Conservation (phyloP, 1,140 invertebrate species). For the Bombyx mandarina region DNA sequence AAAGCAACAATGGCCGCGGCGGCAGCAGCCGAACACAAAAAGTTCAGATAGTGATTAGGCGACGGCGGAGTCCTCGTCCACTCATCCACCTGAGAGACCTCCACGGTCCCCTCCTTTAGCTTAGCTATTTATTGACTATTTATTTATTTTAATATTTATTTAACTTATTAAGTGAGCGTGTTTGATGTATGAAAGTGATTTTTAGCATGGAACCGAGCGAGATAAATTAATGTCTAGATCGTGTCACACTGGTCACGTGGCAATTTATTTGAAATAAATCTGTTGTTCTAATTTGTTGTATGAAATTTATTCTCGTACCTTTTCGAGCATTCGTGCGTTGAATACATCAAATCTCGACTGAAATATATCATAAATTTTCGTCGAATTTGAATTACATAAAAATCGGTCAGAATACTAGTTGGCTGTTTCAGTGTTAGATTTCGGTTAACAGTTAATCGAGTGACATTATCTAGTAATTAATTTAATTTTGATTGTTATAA, state of each 20-base stretch:
- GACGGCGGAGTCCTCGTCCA: constrained; percentile 30
- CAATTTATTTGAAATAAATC: constrained; percentile 69
- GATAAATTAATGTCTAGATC: constrained; percentile 70
- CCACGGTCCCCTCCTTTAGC: constrained; percentile 58
- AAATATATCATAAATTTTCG: background rate
- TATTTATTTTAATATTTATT: constrained; percentile 69
- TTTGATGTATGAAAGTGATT: constrained; percentile 58
- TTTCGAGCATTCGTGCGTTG: constrained; percentile 47
- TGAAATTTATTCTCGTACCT: constrained; percentile 59
- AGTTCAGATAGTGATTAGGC: constrained; percentile 67
- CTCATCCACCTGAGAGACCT: constrained; percentile 59
- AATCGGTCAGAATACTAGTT: constrained; percentile 64
- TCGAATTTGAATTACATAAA: background rate
- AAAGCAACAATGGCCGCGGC: constrained; percentile 57
- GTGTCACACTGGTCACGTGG: constrained; percentile 68
- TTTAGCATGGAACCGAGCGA: constrained; percentile 54
- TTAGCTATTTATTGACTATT: constrained; percentile 71
- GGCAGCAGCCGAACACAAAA: constrained; percentile 61
- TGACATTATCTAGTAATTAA: constrained; percentile 72
- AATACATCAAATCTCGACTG: constrained; percentile 1
- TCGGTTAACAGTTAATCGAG: constrained; percentile 42
- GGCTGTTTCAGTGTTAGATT: constrained; percentile 12
- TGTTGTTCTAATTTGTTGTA: constrained; percentile 64
- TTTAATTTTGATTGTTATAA: constrained; percentile 60
- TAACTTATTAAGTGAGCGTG: constrained; percentile 70